These are phyloP conservation scores for Heliconius charithonia DNA, from an alignment of 2,888 invertebrate genomes.

Conservation along the genomic window DNA sequence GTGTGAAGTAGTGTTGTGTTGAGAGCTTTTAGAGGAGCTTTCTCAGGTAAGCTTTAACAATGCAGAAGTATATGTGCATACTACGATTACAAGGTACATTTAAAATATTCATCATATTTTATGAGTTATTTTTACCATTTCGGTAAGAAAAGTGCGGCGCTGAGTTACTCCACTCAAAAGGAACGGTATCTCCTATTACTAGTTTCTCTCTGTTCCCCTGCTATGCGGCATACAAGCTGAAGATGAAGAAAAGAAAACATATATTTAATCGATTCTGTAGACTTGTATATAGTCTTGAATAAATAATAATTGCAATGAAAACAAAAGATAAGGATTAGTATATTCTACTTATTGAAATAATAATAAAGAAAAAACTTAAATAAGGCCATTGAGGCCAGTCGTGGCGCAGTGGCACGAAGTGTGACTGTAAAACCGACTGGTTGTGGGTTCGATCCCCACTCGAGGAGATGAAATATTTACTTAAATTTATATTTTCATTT, in stretches of 20 bases:
- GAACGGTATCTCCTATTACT: background rate
- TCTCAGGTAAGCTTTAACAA: constrained; percentile 6
- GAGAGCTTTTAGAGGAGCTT: constrained; percentile 14
- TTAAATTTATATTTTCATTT: no score
- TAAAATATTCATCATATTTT: background rate
- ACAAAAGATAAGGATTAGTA: no score
- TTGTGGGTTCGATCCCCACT: no score
- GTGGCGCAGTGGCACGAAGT: no score
- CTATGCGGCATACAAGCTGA: background rate
- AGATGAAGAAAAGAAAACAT: background rate
- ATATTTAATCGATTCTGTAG: background rate
- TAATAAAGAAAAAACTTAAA: no score
- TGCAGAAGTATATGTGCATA: background rate
- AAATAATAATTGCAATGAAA: no score
- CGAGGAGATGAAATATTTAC: no score
- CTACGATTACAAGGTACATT: background rate
- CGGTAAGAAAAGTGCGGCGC: background rate
- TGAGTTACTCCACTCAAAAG: background rate
- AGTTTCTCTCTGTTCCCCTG: background rate
- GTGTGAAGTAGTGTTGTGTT: background rate
- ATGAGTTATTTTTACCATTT: background rate
- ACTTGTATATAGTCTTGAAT: no score
- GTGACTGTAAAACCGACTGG: no score
- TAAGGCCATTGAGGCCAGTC: no score
- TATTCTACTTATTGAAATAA: no score